Base-by-base conservation (phyloP, 2,888 invertebrate genomes). In the Glyphotaelius pellucidus region DNA sequence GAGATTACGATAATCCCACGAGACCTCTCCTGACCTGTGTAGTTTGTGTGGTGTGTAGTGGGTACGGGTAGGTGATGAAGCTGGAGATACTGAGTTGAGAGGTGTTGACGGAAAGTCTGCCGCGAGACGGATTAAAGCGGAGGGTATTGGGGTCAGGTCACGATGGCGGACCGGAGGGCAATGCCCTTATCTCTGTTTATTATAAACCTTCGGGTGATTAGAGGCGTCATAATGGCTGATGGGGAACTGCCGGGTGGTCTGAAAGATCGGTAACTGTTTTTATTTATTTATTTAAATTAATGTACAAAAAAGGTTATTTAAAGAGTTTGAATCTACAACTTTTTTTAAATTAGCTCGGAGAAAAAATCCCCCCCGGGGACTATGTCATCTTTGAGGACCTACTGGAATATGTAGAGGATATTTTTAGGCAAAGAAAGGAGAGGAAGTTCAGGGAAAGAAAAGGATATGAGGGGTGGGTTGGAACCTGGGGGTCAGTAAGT, bases 101-200 rank as follows among this genome's bases (percentile, higher is more conserved):
- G 32, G 32, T 79, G 89, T 30, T 25, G 35, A 35, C 35, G 38
- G 89, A 35, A 31, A 42, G 42, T 32, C 35, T 80, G 79, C 35
- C 14, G 30, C 30, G 81, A 87, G 87, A 87, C 38, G 80, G 80
- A 89, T 79, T 67, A 79, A 80, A 80, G 32, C 79, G 25, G 89
- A 79, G 81, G n/a, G 81, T 90, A 90, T 90, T 52, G 35, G 35
- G 90, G 90, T 90, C 84, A 90, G 84, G 90, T 90, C 90, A 84
- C 84, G 90, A 38, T 42, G 32, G 30, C 47, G 25, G 86, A 25
- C 42, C 19, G 31, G 42, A 32, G 89, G 90, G 47, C 90, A 83
- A 47, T 84, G 84, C 47, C 84, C 90, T 52, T 84, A 25, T 81
- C 80, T 80, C 52, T 30, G 42, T 90, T 84, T 90, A 84, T 90